Evolutionary conservation across 2,113 vertebrate genomes (phyloP).

Genomic region (Anguilla rostrata): DNA sequence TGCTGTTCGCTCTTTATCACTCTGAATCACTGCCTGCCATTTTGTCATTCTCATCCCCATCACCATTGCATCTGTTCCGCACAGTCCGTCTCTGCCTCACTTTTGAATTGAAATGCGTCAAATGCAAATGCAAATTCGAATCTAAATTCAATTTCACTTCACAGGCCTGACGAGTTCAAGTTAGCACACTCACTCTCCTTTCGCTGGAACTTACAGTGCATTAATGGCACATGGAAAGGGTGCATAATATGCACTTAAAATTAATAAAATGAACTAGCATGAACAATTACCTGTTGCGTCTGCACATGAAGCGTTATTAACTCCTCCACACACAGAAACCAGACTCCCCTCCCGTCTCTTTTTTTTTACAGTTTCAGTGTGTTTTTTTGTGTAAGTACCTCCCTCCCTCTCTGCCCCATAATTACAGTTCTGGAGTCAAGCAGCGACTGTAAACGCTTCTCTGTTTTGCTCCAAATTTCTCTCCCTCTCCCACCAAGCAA

Average conservation of each 20-base stretch:
- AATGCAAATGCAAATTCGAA: neutral
- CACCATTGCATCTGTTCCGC: neutral
- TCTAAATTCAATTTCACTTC: neutral
- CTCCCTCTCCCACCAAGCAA: constrained; percentile 53
- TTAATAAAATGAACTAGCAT: neutral
- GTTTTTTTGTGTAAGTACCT: constrained; percentile 36
- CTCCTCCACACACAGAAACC: neutral
- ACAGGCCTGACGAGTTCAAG: neutral
- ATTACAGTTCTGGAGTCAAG: constrained; percentile 78
- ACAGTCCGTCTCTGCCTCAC: neutral
- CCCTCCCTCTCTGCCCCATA: constrained; percentile 59
- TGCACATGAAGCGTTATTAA: neutral
- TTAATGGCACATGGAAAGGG: neutral
- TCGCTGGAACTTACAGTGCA: neutral
- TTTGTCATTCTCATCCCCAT: neutral
- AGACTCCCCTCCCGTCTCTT: neutral
- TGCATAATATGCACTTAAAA: neutral
- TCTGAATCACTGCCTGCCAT: too few species aligned
- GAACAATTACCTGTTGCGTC: neutral
- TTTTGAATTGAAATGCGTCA: neutral
- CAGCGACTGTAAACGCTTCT: constrained; percentile 75
- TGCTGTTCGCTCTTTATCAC: neutral
- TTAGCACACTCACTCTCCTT: neutral
- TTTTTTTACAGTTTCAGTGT: constrained; percentile 40
- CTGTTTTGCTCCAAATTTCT: constrained; percentile 54